Percentiles rank a stretch among this genome's conserved stretches.
Conservation (phyloP, 2,888 invertebrate genomes). For the Ptilodon capucinus region DNA sequence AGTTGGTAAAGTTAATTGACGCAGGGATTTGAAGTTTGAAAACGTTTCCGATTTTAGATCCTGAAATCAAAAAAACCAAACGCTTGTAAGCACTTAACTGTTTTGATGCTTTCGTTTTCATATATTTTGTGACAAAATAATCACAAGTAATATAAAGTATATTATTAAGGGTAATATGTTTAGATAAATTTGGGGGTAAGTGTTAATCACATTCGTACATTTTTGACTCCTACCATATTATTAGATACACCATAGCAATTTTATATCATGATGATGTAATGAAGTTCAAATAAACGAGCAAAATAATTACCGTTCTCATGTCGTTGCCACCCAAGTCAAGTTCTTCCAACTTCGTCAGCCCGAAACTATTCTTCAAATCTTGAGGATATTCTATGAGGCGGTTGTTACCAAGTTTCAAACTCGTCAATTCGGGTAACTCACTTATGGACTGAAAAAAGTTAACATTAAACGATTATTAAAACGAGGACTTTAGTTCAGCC, state of each 20-base stretch:
- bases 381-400: conserved; percentile 67
- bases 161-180: too few species aligned
- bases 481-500: too few species aligned
- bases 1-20: conserved; percentile 56
- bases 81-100: neutral
- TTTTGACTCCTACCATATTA: too few species aligned
- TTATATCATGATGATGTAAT: neutral
- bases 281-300: too few species aligned
- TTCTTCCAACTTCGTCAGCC: conserved; percentile 61
- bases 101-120: too few species aligned
- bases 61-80: conserved; percentile 49
- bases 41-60: conserved; percentile 55
- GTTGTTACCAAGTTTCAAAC: conserved; percentile 66
- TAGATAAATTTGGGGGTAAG: too few species aligned
- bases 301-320: conserved; percentile 62
- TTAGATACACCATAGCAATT: too few species aligned
- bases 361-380: conserved; percentile 69
- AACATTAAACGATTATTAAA: too few species aligned
- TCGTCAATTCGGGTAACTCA: conserved; percentile 59
- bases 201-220: too few species aligned
- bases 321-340: conserved; percentile 76
- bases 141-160: too few species aligned
- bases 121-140: too few species aligned
- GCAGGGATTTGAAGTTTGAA: conserved; percentile 58
- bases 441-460: conserved; percentile 72